phyloP scores from a whole-genome alignment of 2,888 invertebrate species.

The Latrodectus elegans region DNA sequence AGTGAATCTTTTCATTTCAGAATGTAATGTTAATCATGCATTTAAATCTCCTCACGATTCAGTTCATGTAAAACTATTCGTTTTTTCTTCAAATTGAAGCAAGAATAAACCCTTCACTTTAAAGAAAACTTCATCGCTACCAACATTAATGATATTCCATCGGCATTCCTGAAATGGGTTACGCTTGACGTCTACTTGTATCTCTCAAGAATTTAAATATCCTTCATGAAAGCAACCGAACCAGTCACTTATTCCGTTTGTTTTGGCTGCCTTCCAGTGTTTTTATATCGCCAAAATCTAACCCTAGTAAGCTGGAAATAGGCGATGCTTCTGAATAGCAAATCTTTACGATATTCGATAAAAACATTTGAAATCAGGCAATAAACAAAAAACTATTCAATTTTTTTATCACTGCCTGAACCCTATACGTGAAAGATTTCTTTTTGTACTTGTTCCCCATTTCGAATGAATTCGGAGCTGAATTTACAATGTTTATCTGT shows the following conservation, averaged over 20 bases:
- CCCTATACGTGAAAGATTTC: not conserved
- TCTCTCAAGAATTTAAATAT: conserved; percentile 41
- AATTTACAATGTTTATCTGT: conserved; percentile 11
- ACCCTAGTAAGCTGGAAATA: not conserved
- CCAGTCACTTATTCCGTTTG: conserved; percentile 43
- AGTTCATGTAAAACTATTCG: not conserved
- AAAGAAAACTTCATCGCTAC: not conserved
- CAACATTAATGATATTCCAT: conserved; percentile 2
- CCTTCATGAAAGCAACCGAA: not conserved
- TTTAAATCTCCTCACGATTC: not conserved
- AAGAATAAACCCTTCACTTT: not conserved
- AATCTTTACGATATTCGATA: conserved; percentile 57
- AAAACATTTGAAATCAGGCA: conserved; percentile 35
- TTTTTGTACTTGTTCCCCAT: not conserved
- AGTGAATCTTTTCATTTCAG: too few relatives aligned
- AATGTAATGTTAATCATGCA: not conserved
- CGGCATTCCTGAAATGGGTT: conserved; percentile 33
- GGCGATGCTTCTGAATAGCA: conserved; percentile 18
- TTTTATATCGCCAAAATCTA: conserved; percentile 35
- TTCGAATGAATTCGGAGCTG: not conserved
- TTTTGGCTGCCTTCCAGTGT: conserved; percentile 41
- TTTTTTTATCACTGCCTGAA: not conserved
- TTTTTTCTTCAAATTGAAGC: not conserved
- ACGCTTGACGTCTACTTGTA: not conserved
- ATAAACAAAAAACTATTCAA: conserved; percentile 5